These are phyloP conservation scores for Bombylius major DNA, from an alignment of 2,888 invertebrate species.

Conservation along the genomic window DNA sequence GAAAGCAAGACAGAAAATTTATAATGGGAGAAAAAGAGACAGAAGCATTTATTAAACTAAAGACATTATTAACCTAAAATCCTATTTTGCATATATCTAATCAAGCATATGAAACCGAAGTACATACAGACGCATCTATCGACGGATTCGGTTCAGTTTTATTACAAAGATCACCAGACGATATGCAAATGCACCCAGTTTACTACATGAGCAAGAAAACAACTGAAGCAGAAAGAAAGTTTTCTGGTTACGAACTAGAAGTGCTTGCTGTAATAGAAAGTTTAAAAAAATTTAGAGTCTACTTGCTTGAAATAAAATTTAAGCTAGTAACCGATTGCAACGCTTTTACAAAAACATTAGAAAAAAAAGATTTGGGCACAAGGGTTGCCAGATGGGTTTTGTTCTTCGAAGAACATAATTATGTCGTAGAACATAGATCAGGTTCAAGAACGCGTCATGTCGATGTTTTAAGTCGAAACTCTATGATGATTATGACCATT, in stretches of 20 bases:
- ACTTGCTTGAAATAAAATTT: conserved; percentile 21
- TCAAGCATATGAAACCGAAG: conserved; percentile 14
- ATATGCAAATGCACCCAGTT: conserved; percentile 21
- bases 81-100: conserved; percentile 20
- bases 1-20: conserved; percentile 10
- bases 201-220: conserved; percentile 25
- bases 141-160: background rate
- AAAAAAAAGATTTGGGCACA: conserved; percentile 18
- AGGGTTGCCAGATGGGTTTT: conserved; percentile 20
- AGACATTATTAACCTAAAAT: conserved; percentile 1
- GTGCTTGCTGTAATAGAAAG: conserved; percentile 23
- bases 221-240: conserved; percentile 21
- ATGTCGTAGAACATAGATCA: conserved; percentile 6
- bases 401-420: conserved; percentile 15
- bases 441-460: no score
- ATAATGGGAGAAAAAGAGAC: background rate
- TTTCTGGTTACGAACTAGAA: conserved; percentile 26
- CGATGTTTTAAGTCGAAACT: no score
- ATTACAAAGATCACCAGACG: conserved; percentile 14
- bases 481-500: background rate
- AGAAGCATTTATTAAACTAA: conserved; percentile 2
- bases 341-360: conserved; percentile 21
- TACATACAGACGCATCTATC: conserved; percentile 10
- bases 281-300: conserved; percentile 22
- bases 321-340: conserved; percentile 23